phyloP scores from a whole-genome alignment of 2,113 vertebrate genomes.

The Proterorhinus semilunaris region DNA sequence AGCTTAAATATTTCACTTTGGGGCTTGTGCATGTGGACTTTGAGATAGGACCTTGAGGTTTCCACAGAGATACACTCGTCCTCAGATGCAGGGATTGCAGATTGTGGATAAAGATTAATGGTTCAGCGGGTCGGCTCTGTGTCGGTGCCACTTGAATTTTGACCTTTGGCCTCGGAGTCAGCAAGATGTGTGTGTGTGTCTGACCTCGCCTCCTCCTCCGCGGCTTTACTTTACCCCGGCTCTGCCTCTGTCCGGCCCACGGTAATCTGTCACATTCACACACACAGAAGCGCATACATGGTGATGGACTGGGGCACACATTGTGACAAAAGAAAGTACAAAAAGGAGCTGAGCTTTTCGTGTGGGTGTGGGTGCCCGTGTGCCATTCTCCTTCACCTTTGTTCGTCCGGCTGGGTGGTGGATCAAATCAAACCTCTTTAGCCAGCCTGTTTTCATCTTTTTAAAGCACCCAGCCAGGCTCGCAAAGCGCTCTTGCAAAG shows the following conservation, averaged over 20 bases:
- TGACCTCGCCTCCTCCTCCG: conserved; percentile 51
- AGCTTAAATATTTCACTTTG: not conserved
- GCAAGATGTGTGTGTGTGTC: conserved; percentile 49
- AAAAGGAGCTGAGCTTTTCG: conserved; percentile 35
- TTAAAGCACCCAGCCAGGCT: conserved; percentile 43
- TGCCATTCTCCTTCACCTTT: conserved; percentile 45
- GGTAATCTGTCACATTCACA: conserved; percentile 57
- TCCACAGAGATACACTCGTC: conserved; percentile 34
- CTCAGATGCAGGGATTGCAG: conserved; percentile 31
- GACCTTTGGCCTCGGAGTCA: conserved; percentile 58
- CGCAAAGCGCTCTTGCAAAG: conserved; percentile 12
- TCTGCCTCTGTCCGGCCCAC: conserved; percentile 34
- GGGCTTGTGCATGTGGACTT: not conserved
- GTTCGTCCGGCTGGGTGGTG: conserved; percentile 55
- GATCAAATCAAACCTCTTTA: conserved; percentile 68
- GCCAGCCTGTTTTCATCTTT: conserved; percentile 61
- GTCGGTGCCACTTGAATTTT: conserved; percentile 59
- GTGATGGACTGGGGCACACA: conserved; percentile 29
- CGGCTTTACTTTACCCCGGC: conserved; percentile 26
- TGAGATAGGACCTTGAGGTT: conserved; percentile 25
- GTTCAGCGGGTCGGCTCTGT: conserved; percentile 30
- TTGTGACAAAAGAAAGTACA: conserved; percentile 46
- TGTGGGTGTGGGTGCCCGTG: conserved; percentile 19
- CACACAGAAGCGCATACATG: conserved; percentile 18
- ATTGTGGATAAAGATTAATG: conserved; percentile 55